Evolutionary conservation across 2,888 invertebrate species (phyloP).

Genomic region (Temnothorax rugatulus): DNA sequence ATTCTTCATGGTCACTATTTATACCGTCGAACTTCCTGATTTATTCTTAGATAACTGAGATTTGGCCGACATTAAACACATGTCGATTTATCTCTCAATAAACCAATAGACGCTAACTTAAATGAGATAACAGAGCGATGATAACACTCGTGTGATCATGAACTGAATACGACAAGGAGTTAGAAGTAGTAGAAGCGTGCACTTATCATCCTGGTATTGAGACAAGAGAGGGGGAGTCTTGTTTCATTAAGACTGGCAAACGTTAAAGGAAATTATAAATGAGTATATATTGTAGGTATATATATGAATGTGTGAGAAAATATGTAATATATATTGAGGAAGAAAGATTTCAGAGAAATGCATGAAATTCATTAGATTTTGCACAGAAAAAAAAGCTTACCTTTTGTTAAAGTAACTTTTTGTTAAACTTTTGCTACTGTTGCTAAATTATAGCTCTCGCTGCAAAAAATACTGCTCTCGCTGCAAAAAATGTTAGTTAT

Average conservation of each 20-base stretch:
- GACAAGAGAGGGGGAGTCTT: neutral
- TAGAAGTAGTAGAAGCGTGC: neutral
- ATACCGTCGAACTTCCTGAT: neutral
- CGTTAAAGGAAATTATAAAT: neutral
- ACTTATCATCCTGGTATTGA: neutral
- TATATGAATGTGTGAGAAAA: too few species aligned
- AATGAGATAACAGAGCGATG: neutral
- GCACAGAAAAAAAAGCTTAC: too few species aligned
- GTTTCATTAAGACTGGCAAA: neutral
- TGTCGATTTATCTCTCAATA: neutral
- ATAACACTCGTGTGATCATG: neutral
- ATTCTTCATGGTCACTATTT: conserved; percentile 11
- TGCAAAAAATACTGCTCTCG: too few species aligned
- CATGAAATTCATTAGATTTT: neutral
- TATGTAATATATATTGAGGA: neutral
- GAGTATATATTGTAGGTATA: too few species aligned
- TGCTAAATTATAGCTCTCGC: too few species aligned
- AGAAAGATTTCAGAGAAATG: neutral
- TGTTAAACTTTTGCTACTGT: too few species aligned
- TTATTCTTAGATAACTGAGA: neutral
- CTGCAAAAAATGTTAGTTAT: too few species aligned
- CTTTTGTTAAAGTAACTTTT: too few species aligned
- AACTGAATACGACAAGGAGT: neutral
- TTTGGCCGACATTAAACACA: too few species aligned
- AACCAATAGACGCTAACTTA: neutral